Percentiles rank a stretch among this genome's conserved stretches.
phyloP scores from a whole-genome alignment of 2,888 invertebrate genomes.

The Anticlea derivata region DNA sequence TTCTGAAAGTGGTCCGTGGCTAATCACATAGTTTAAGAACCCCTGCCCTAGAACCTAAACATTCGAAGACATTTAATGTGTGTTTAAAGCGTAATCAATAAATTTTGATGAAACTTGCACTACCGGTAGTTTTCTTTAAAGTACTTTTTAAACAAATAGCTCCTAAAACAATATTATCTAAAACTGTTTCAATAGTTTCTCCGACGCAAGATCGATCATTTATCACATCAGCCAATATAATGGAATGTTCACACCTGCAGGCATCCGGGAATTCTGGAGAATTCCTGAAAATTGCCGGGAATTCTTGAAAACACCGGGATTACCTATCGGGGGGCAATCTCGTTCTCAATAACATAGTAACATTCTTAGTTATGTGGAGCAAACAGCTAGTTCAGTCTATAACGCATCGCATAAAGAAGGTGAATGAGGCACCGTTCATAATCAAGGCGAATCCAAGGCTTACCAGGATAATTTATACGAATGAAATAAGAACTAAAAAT shows the following conservation, averaged over 20 bases:
- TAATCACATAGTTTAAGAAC: too few relatives aligned
- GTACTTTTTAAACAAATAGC: slow-evolving; percentile 3
- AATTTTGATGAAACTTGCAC: too few relatives aligned
- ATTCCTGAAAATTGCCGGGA: slow-evolving; percentile 24
- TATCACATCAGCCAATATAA: slow-evolving; percentile 31
- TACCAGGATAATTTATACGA: neutral
- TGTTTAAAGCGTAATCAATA: too few relatives aligned
- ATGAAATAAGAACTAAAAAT: neutral
- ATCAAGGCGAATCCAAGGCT: too few relatives aligned
- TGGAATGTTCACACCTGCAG: slow-evolving; percentile 35
- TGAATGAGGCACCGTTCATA: neutral
- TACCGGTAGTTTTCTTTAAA: too few relatives aligned
- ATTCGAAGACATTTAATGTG: too few relatives aligned
- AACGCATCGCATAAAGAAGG: neutral
- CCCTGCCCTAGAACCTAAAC: too few relatives aligned
- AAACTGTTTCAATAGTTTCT: slow-evolving; percentile 8
- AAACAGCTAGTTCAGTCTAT: slow-evolving; percentile 13
- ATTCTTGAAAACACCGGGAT: slow-evolving; percentile 32
- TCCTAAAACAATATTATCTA: slow-evolving; percentile 13
- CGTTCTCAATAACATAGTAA: slow-evolving; percentile 38
- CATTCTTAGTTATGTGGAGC: slow-evolving; percentile 25
- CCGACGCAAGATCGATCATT: slow-evolving; percentile 20
- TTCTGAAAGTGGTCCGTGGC: too few relatives aligned
- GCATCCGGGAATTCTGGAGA: slow-evolving; percentile 28
- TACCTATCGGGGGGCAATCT: slow-evolving; percentile 34